A percentile compares a stretch with the other conserved stretches of the same genome.
Conservation (phyloP, 2,113 vertebrate genomes). For the Poeciliopsis prolifica region DNA sequence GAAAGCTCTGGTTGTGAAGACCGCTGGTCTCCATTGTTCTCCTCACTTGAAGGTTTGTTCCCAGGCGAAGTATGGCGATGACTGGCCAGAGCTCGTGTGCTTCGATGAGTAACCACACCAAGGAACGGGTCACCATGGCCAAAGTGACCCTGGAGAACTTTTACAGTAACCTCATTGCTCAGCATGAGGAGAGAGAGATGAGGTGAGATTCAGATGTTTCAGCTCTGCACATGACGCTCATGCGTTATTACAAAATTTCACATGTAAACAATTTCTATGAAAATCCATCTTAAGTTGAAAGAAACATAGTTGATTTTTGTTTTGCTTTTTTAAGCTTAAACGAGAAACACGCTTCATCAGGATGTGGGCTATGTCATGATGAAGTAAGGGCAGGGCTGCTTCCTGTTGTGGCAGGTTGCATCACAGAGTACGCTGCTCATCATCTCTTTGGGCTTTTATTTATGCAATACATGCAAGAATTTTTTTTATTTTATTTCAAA, state of each 20-base stretch:
- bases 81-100: constrained; percentile 91
- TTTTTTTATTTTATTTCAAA: neutral
- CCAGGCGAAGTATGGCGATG: constrained; percentile 92
- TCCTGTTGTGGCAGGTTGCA: constrained; percentile 22
- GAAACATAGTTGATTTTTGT: too few species aligned
- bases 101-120: constrained; percentile 98
- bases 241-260: neutral
- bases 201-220: constrained; percentile 78
- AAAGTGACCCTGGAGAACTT: constrained; percentile 98
- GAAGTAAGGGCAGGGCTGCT: neutral
- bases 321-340: neutral
- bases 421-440: neutral
- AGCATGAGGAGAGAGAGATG: constrained; percentile 97
- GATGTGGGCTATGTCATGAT: constrained; percentile 9
- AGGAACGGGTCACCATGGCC: constrained; percentile 97
- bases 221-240: neutral
- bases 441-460: neutral
- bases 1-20: too few species aligned
- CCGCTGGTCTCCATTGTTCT: neutral
- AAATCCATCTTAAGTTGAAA: neutral
- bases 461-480: neutral
- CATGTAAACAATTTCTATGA: neutral
- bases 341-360: neutral
- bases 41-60: constrained; percentile 4
- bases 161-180: constrained; percentile 96